Conservation (phyloP, 92 coral and sea anemone species). For the Montipora capitata region DNA sequence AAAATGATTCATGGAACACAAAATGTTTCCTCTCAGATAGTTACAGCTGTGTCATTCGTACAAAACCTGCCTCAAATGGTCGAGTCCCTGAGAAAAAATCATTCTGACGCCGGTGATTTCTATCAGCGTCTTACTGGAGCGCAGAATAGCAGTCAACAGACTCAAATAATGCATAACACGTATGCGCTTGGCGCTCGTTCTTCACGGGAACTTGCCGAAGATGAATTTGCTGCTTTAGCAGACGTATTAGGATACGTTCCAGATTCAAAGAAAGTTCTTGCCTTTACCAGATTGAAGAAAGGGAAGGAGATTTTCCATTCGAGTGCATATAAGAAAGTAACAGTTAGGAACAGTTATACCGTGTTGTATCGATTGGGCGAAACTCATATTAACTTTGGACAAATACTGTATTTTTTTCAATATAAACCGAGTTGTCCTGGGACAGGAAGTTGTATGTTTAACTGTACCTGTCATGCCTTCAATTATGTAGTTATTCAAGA, state of each 20-base stretch:
- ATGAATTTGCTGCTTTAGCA: conserved; percentile 46
- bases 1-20: conserved; percentile 74
- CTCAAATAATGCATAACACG: conserved; percentile 38
- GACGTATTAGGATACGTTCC: conserved; percentile 45
- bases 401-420: conserved; percentile 58
- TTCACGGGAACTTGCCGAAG: conserved; percentile 42
- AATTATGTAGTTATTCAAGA: conserved; percentile 47
- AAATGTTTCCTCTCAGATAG: conserved; percentile 57
- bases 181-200: conserved; percentile 52
- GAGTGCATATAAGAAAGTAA: conserved; percentile 42
- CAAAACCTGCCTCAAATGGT: conserved; percentile 66
- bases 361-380: conserved; percentile 32
- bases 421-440: conserved; percentile 56
- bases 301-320: conserved; percentile 46
- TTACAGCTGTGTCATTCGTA: conserved; percentile 56
- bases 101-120: conserved; percentile 30
- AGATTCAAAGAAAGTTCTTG: conserved; percentile 32
- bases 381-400: conserved; percentile 25
- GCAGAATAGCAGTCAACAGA: conserved; percentile 44
- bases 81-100: conserved; percentile 17
- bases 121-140: conserved; percentile 57
- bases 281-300: conserved; percentile 44
- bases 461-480: conserved; percentile 41
- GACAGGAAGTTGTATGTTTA: conserved; percentile 53
- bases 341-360: conserved; percentile 57